phyloP scores from a whole-genome alignment of 2,113 vertebrate species.

The Phalacrocorax pelagicus region DNA sequence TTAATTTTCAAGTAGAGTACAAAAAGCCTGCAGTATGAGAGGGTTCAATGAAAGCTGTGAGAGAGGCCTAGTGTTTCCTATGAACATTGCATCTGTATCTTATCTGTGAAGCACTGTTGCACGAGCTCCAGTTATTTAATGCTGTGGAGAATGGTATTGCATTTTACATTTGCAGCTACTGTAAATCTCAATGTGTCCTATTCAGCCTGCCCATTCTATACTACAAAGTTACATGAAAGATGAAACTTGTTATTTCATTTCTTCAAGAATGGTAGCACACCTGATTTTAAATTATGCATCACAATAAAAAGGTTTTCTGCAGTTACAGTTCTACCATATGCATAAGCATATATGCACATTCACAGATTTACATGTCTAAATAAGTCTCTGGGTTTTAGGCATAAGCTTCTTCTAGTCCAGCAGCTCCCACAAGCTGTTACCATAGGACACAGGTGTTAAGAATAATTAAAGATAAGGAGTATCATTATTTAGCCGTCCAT shows the following conservation, averaged over 20 bases:
- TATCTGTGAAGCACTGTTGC: neutral
- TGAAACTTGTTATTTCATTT: neutral
- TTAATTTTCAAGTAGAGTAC: neutral
- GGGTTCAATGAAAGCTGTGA: neutral
- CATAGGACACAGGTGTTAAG: constrained; percentile 15
- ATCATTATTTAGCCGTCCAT: neutral
- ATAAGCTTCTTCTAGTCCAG: neutral
- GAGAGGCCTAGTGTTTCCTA: neutral
- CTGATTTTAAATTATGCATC: neutral
- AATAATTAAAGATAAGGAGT: constrained; percentile 11
- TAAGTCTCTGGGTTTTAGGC: neutral
- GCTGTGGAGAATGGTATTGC: neutral
- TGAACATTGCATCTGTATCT: neutral
- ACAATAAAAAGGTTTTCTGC: neutral
- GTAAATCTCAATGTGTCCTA: neutral
- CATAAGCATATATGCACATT: neutral
- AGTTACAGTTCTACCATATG: neutral
- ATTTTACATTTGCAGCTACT: neutral
- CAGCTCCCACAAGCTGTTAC: constrained; percentile 11
- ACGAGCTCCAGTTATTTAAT: neutral
- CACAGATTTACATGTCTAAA: neutral
- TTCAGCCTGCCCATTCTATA: neutral
- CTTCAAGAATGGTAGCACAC: neutral
- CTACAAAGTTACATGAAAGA: neutral
- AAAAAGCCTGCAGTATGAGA: neutral